phyloP scores from a whole-genome alignment of 2,888 invertebrate genomes.

The Malacosoma neustria region DNA sequence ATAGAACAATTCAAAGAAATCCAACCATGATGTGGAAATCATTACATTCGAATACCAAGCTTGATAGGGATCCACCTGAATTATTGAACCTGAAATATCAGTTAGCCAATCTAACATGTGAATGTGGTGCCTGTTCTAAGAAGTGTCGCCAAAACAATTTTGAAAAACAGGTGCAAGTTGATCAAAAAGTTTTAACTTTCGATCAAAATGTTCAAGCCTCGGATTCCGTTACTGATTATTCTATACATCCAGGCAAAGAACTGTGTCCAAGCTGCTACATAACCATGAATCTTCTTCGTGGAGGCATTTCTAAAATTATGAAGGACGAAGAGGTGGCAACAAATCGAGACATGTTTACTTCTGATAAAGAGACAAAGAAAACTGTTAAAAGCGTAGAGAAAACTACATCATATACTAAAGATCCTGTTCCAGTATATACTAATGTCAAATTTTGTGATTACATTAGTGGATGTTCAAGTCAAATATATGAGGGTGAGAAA shows the following conservation, averaged over 20 bases:
- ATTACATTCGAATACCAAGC: neutral
- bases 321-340: slow-evolving; percentile 47
- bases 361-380: slow-evolving; percentile 31
- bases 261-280: slow-evolving; percentile 38
- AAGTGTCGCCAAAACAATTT: slow-evolving; percentile 4
- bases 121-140: slow-evolving; percentile 22
- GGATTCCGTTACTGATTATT: slow-evolving; percentile 6
- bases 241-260: slow-evolving; percentile 13
- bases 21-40: neutral
- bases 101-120: slow-evolving; percentile 36
- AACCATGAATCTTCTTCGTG: slow-evolving; percentile 27
- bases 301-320: slow-evolving; percentile 22
- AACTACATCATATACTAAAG: slow-evolving; percentile 24
- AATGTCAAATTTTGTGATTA: slow-evolving; percentile 14
- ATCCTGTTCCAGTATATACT: slow-evolving; percentile 13
- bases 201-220: slow-evolving; percentile 16
- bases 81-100: slow-evolving; percentile 35
- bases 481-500: slow-evolving; percentile 4
- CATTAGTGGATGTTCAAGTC: slow-evolving; percentile 14
- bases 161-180: slow-evolving; percentile 23
- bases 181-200: slow-evolving; percentile 3
- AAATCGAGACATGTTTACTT: slow-evolving; percentile 15
- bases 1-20: too few species aligned
- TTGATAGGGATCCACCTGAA: slow-evolving; percentile 32
- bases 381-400: slow-evolving; percentile 17